Evolutionary conservation across 2,797 vertebrate genomes (phyloP).

Genomic region (Sebastes variabilis): DNA sequence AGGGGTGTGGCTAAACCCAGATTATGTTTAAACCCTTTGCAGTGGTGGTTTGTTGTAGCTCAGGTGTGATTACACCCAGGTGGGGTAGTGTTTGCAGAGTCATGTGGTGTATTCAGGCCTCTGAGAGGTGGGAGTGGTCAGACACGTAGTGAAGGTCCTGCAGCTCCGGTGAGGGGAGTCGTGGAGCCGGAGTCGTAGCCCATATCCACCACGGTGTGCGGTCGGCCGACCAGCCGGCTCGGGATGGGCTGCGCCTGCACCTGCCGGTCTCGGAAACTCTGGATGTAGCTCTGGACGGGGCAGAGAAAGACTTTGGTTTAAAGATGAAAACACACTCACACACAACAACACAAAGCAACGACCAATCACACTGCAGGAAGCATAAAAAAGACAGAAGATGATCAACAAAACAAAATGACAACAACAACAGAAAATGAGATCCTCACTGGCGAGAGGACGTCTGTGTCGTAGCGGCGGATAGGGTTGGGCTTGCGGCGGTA

Average conservation of each 20-base stretch:
- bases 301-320: background rate
- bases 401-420: too few species aligned
- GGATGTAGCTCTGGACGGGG: conserved; percentile 94
- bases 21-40: conserved; percentile 20
- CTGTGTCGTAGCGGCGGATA: conserved; percentile 95
- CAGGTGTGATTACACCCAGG: background rate
- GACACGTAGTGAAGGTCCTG: conserved; percentile 87
- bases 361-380: background rate
- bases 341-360: background rate
- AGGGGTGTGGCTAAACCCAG: conserved; percentile 31
- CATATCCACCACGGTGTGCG: conserved; percentile 87
- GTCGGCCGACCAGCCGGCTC: conserved; percentile 83
- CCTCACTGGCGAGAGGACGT: conserved; percentile 96
- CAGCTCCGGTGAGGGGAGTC: conserved; percentile 88
- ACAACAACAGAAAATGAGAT: background rate
- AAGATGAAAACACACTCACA: background rate
- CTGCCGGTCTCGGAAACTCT: conserved; percentile 97
- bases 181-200: conserved; percentile 92
- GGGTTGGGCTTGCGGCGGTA: conserved; percentile 97
- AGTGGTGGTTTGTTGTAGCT: background rate
- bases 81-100: conserved; percentile 3
- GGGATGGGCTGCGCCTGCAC: conserved; percentile 83
- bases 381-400: background rate
- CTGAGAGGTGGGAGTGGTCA: conserved; percentile 53
- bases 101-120: conserved; percentile 13